Base-by-base conservation (phyloP, 2,113 vertebrate genomes). In the Lontra canadensis region DNA sequence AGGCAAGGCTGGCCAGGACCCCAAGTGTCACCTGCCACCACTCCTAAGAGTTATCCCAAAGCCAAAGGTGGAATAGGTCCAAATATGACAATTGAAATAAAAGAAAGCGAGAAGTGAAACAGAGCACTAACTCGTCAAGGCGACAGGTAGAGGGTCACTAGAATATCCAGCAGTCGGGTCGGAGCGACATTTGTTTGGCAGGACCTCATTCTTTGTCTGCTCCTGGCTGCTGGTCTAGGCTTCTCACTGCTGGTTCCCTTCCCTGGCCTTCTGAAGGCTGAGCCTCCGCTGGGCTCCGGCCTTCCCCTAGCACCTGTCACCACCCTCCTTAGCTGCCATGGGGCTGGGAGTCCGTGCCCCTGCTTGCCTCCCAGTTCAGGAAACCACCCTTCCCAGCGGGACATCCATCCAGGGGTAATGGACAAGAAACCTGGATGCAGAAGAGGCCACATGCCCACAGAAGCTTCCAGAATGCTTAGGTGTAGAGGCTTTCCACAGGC, bases 111-210 rank as follows among this genome's bases (percentile, higher is more conserved):
- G 6, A 52, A 12, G 36, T 69, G 25, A 96, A 90, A 36, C 9
- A 3, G 8, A 71, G 0, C 84, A 15, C 44, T 71, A 52, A 65
- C 20, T 47, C 29, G 31, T 25, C 39, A 39, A 31, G 20, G 23
- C 47, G 14, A 1, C 44, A 14, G 13, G 57, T 10, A 7, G 18
- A 49, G 39, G 36, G 23, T n/a, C n/a, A 12, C 39, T 34, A 4
- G 39, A 63, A 26, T 0, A 0, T 52, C 34, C 63, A 26, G 44
- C 0, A 12, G 0, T 4, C 7, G 21, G 31, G 67, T 36, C 61
- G 23, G 13, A 49, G 17, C 0, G 0, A 17, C 61, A 6, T 9
- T 0, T 14, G 4, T 34, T 36, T 7, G 59, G 23, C 67, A 42
- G 63, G 21, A 73, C 74, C 26, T 76, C 78, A 3, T n/a, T 39